Base-by-base conservation (phyloP, 2,113 vertebrate genomes). In the Tragelaphus buxtoni region DNA sequence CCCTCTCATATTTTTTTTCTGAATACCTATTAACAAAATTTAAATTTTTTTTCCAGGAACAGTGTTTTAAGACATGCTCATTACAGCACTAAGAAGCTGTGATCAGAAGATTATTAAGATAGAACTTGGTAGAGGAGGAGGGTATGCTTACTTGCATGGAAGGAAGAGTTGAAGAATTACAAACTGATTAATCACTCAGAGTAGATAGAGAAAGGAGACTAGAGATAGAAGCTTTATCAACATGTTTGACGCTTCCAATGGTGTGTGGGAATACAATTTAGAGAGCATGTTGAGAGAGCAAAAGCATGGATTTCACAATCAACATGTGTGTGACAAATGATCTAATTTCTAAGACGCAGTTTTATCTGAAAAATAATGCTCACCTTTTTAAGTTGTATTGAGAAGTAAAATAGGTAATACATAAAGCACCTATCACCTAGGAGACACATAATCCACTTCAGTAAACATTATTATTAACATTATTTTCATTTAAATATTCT, bases 51-150 rank as follows among this genome's bases (percentile, higher is more conserved):
- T 17, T 30, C 35, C 26, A 76, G 42, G 18, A 53, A 51, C 28
- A 85, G 7, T 45, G 3, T 80, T 93, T 96, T 91, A 86, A 95
- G 58, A 95, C 93, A 88, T 89, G 13, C 39, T 94, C n/a, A 58
- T 53, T 61, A 65, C 2, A 96, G 45, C n/a, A 65, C 26, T 80
- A 42, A 63, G 2, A 26, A 61, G 11, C 7, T 96, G 4, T 61
- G 83, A 90, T 72, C 18, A 74, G 16, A 24, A n/a, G 80, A 76
- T 96, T 42, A 76, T 88, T 90, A 90, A 93, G 56, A 65, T 14
- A 45, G 30, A 91, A 56, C 49, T 79, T 63, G 20, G 5, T 82
- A 56, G 86, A 2, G 18, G 28, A 56, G 28, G 22, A 69, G 30
- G 14, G 56, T 63, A 22, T 91, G 49, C 42, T 93, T 79, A 86